Percentiles rank a stretch among this genome's conserved stretches.
phyloP scores from a whole-genome alignment of 2,797 vertebrate species.

The Microctenopoma steveboyesi region DNA sequence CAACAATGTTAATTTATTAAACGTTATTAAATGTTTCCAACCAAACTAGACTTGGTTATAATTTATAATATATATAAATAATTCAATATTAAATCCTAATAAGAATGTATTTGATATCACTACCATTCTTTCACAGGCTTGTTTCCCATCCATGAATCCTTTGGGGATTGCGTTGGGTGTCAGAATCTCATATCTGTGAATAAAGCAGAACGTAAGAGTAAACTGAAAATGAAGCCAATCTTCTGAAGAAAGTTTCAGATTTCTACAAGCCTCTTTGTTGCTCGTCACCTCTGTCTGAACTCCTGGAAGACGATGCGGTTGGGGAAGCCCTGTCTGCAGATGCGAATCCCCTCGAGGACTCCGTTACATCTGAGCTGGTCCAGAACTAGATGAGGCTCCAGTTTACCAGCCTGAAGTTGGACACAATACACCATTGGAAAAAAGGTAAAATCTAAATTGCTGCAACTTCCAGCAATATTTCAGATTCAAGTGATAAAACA shows the following conservation, averaged over 20 bases:
- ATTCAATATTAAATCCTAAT: no score
- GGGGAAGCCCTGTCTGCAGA: constrained; percentile 98
- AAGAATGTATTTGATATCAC: no score
- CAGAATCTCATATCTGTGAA: constrained; percentile 93
- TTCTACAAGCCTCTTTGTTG: not conserved
- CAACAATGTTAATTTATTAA: no score
- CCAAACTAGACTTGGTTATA: no score
- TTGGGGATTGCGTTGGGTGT: constrained; percentile 98
- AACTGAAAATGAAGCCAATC: not conserved
- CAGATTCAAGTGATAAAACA: no score
- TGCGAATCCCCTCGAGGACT: constrained; percentile 96
- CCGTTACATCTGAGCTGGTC: constrained; percentile 98
- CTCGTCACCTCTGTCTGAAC: constrained; percentile 90
- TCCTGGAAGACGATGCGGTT: constrained; percentile 98
- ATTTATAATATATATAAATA: no score
- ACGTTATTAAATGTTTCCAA: no score
- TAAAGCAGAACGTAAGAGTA: constrained; percentile 25
- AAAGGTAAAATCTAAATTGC: not conserved
- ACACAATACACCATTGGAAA: constrained; percentile 20
- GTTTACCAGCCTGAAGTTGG: constrained; percentile 86
- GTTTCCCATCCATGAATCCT: constrained; percentile 98
- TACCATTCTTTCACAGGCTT: constrained; percentile 98
- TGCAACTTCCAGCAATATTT: no score
- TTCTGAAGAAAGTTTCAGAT: rapidly evolving
- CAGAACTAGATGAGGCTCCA: constrained; percentile 95